Conservation (phyloP, 2,888 invertebrate species). For the Cremastobaeus sp. region DNA sequence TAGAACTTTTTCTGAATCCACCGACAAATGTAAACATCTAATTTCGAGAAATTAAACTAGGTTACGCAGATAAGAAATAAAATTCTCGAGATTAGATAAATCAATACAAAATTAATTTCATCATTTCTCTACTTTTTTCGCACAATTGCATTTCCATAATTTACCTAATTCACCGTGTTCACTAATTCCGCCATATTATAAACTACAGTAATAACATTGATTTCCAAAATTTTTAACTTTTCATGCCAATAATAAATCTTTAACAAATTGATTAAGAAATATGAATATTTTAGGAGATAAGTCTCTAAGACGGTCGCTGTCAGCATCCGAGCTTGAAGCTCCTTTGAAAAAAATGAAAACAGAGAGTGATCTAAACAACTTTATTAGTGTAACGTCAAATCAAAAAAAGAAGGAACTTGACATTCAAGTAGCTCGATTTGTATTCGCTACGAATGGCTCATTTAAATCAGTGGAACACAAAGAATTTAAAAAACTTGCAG, state of each 20-base stretch:
- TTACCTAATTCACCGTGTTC: too few relatives aligned
- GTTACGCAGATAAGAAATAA: too few relatives aligned
- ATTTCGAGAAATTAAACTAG: too few relatives aligned
- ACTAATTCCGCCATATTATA: too few relatives aligned
- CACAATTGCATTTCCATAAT: too few relatives aligned
- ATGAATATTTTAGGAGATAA: neutral
- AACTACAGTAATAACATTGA: neutral
- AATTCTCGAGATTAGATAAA: too few relatives aligned
- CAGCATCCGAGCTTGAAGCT: neutral
- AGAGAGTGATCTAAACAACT: neutral
- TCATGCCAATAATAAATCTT: neutral
- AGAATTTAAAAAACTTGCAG: constrained; percentile 10
- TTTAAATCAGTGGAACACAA: constrained; percentile 14
- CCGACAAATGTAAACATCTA: too few relatives aligned
- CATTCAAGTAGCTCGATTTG: constrained; percentile 14
- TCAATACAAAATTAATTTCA: neutral
- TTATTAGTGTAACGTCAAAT: constrained; percentile 1
- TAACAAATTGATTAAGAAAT: neutral
- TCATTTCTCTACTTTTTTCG: too few relatives aligned
- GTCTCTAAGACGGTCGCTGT: neutral
- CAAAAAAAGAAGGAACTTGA: constrained; percentile 6
- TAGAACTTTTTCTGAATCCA: too few relatives aligned
- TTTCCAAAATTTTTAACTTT: too few relatives aligned
- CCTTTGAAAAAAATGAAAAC: neutral
- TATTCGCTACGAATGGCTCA: constrained; percentile 1